Percentiles rank a stretch among this genome's conserved stretches.
Evolutionary conservation across 2,797 vertebrate species (phyloP).

Genomic region (Rhabdophis nuchalis): DNA sequence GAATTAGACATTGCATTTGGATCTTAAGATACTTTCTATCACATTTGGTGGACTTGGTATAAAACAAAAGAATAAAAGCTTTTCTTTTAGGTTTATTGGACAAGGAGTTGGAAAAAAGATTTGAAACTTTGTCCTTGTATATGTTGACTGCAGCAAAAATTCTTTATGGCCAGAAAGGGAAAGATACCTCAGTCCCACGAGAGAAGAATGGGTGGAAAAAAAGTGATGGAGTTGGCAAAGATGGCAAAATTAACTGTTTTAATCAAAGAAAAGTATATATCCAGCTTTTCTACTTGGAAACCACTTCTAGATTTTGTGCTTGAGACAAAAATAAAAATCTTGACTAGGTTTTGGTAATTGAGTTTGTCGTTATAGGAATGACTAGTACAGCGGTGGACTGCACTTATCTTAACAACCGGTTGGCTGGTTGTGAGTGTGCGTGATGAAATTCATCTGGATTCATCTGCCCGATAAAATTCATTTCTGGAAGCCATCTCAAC

Average conservation of each 20-base stretch:
- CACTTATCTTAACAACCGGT: no score
- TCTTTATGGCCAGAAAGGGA: background rate
- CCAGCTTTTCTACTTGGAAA: background rate
- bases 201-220: background rate
- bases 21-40: background rate
- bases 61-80: background rate
- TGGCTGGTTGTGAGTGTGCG: no score
- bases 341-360: background rate
- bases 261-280: background rate
- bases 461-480: background rate
- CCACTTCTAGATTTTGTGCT: background rate
- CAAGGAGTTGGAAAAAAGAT: background rate
- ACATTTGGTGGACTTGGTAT: background rate
- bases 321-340: background rate
- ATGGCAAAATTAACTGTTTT: background rate
- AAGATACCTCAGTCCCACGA: background rate
- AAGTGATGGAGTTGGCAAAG: background rate
- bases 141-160: background rate
- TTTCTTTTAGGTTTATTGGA: background rate
- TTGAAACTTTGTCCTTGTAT: background rate
- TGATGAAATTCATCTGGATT: no score
- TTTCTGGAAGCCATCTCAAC: background rate
- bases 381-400: background rate
- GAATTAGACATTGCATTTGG: background rate
- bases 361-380: background rate